Percentiles rank a stretch among this genome's conserved stretches.
phyloP scores from a whole-genome alignment of 2,113 vertebrate species.

The Arothron firmamentum region DNA sequence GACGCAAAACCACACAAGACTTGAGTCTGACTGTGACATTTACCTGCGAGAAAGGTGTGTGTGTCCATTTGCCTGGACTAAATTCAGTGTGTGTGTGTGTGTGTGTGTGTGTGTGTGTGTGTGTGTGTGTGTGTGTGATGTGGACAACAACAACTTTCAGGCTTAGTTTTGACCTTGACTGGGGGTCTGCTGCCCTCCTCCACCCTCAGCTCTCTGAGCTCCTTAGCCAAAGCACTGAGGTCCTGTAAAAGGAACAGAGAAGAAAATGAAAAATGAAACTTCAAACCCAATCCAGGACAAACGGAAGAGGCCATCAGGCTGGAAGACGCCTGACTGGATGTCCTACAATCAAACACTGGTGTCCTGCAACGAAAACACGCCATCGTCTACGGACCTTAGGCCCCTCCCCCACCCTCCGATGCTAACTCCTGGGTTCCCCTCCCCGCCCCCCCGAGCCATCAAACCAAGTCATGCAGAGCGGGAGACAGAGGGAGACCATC shows the following conservation, averaged over 20 bases:
- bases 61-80: too few species aligned
- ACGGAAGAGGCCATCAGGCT: slow-evolving; percentile 6
- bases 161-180: slow-evolving; percentile 75
- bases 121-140: too few species aligned
- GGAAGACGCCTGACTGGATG: slow-evolving; percentile 8
- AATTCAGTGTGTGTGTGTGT: too few species aligned
- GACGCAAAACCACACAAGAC: too few species aligned
- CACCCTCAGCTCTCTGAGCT: slow-evolving; percentile 89
- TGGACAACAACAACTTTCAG: too few species aligned
- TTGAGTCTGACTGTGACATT: too few species aligned
- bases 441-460: slow-evolving; percentile 28
- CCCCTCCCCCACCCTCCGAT: slow-evolving; percentile 23
- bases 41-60: too few species aligned
- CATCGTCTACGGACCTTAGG: slow-evolving; percentile 1
- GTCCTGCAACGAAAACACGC: slow-evolving; percentile 15
- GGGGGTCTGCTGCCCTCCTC: slow-evolving; percentile 92
- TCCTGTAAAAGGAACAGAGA: slow-evolving; percentile 73
- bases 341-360: slow-evolving; percentile 15
- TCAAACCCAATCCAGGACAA: slow-evolving; percentile 14
- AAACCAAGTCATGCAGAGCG: slow-evolving; percentile 62
- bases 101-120: too few species aligned
- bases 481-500: background rate
- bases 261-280: slow-evolving; percentile 5
- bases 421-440: slow-evolving; percentile 29
- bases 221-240: slow-evolving; percentile 93